Percentiles rank a stretch among this genome's conserved stretches.
phyloP scores from a whole-genome alignment of 2,797 vertebrate genomes.

The Atherinosoma microstoma region DNA sequence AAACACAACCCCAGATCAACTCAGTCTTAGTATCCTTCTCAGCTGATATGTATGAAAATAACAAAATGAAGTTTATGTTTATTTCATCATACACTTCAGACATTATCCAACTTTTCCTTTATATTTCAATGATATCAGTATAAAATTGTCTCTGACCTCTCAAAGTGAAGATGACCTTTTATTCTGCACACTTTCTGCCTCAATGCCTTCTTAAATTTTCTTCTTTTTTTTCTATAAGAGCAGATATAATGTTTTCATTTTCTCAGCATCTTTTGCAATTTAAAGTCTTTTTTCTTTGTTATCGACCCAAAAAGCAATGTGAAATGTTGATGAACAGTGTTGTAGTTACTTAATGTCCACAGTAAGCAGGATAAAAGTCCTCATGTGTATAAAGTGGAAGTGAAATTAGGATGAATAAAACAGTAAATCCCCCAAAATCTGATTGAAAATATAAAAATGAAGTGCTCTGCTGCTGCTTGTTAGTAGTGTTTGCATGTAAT shows the following conservation, averaged over 20 bases:
- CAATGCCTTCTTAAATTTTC: background rate
- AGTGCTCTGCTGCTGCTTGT: background rate
- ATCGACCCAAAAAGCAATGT: background rate
- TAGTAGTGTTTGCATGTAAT: no score
- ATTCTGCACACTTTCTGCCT: background rate
- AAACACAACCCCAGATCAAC: slow-evolving; percentile 67
- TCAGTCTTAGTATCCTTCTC: slow-evolving; percentile 22
- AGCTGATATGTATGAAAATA: slow-evolving; percentile 1
- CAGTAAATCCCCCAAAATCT: background rate
- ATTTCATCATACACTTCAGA: background rate
- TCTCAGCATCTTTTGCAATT: background rate
- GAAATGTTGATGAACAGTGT: background rate
- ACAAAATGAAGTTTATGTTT: background rate
- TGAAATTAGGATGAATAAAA: slow-evolving; percentile 7
- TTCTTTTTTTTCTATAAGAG: no score
- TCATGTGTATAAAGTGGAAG: background rate
- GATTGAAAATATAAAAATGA: background rate
- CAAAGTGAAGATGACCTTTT: background rate
- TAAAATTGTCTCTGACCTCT: background rate
- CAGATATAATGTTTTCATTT: background rate
- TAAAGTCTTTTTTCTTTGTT: background rate
- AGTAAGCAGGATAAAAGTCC: slow-evolving; percentile 2
- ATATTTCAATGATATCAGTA: background rate
- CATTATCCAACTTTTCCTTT: background rate
- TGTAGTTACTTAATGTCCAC: background rate